Evolutionary conservation across 2,888 invertebrate species (phyloP), one percentile per base, ranked within the genome.

Genomic region (Amaurobius ferox): DNA sequence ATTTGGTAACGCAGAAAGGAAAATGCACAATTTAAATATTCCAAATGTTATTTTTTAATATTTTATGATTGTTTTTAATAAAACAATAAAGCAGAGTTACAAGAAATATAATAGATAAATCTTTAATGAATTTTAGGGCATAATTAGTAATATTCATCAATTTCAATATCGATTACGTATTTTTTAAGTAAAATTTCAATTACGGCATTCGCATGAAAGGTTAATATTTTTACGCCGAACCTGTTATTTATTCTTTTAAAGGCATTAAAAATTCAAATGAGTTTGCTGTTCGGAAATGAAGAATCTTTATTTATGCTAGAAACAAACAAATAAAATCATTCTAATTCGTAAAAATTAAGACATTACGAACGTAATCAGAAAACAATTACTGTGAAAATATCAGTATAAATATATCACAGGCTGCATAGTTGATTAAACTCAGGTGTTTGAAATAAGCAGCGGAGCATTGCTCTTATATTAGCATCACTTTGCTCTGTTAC

Each of bases 341-440:
- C 55, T 55, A 6, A 7, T 55, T 55, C 55, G 23, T 55, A 55
- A 55, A 55, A 55, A 55, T 55, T 55, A 55, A 55, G 23, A 23
- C 5, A 55, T 55, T 55, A 55, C 19, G 23, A 55, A 55, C 23
- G 16, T 23, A 55, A 55, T 23, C 13, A 23, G 23, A 23, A 23
- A 11, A 55, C 55, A 55, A 23, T 55, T 55, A 55, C 19, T 19
- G 55, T 55, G 55, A 55, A 55, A 55, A 19, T 55, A 55, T 55
- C 23, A 23, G 5, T 23, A 23, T 55, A 16, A 55, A 55, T 19
- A 23, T 44, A 44, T 16, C 9, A 23, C n/a, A 3, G n/a, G 23
- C 19, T 55, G 55, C 19, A 55, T 55, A 55, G 23, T 23, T n/a
- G 23, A 55, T 55, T 55, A 23, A 55, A 55, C 23, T 11, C 6